phyloP scores from a whole-genome alignment of 1,140 invertebrate genomes.

The Cryptotermes secundus region DNA sequence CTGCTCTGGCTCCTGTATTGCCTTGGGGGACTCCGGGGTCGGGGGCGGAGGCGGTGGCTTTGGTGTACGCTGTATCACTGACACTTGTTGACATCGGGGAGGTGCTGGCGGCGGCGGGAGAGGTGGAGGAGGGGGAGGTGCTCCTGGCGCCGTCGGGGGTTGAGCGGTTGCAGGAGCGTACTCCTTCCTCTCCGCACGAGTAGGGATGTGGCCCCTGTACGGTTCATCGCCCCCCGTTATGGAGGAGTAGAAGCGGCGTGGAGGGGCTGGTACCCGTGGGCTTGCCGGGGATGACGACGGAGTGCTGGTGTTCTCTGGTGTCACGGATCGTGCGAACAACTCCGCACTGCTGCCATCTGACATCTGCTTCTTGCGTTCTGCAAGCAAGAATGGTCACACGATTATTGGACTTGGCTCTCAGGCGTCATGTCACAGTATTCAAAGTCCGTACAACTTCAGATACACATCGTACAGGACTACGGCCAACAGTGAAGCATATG shows the following conservation, averaged over 20 bases:
- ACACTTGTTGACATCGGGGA: conserved; percentile 48
- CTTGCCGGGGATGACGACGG: conserved; percentile 30
- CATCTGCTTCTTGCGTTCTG: not conserved
- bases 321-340: not conserved
- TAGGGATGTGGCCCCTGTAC: conserved; percentile 70
- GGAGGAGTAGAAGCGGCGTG: conserved; percentile 70
- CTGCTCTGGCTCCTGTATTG: conserved; percentile 55
- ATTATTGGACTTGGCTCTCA: too few relatives aligned
- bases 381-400: not conserved
- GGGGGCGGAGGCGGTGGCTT: conserved; percentile 41
- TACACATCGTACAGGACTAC: too few relatives aligned
- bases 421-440: too few relatives aligned
- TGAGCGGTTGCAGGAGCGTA: conserved; percentile 60
- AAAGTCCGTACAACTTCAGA: too few relatives aligned
- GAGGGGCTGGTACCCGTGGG: conserved; percentile 33
- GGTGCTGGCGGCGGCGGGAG: conserved; percentile 33
- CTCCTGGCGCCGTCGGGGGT: conserved; percentile 37
- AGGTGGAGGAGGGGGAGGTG: conserved; percentile 49
- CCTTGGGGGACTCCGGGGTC: conserved; percentile 37
- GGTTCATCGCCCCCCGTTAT: conserved; percentile 73
- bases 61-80: conserved; percentile 80
- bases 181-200: conserved; percentile 75
- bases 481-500: too few relatives aligned
- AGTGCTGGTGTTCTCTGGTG: conserved; percentile 33
- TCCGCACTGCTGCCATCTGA: not conserved